Percentiles rank a stretch among this genome's conserved stretches.
Evolutionary conservation across 2,797 vertebrate genomes (phyloP).

Genomic region (Octomys mimax): DNA sequence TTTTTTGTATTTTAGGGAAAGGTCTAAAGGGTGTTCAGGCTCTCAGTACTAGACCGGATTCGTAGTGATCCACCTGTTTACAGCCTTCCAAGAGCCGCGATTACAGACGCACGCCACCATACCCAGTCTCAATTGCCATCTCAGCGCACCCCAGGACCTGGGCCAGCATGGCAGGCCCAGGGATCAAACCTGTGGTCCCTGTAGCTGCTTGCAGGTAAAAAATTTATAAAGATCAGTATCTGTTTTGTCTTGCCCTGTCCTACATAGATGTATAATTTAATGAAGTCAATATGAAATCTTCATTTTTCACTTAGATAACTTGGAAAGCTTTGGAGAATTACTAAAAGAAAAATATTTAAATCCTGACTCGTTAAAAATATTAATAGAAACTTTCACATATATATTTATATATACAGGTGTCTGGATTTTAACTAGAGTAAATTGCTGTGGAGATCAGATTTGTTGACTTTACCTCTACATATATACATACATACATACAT

Average conservation of each 20-base stretch:
- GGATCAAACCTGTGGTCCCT: too few species aligned
- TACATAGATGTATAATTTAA: slow-evolving; percentile 41
- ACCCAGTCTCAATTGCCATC: too few species aligned
- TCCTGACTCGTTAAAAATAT: slow-evolving; percentile 51
- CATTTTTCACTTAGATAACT: slow-evolving; percentile 69
- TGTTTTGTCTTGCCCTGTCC: slow-evolving; percentile 18
- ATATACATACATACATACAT: too few species aligned
- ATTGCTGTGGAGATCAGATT: slow-evolving; percentile 4
- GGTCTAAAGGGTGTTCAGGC: too few species aligned
- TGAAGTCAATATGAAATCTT: slow-evolving; percentile 53
- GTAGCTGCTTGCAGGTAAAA: too few species aligned
- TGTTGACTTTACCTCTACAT: slow-evolving; percentile 23
- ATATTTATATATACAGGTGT: slow-evolving; percentile 55
- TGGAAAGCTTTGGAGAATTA: slow-evolving; percentile 43
- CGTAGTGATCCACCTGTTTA: too few species aligned
- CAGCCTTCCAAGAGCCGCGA: too few species aligned
- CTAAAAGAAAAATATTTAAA: slow-evolving; percentile 39
- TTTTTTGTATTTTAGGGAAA: too few species aligned
- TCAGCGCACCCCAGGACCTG: too few species aligned
- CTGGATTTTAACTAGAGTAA: slow-evolving; percentile 37
- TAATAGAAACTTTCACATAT: slow-evolving; percentile 52
- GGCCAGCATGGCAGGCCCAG: too few species aligned
- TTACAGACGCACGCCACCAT: too few species aligned
- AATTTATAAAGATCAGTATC: slow-evolving; percentile 59
- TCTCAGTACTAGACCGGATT: too few species aligned